Evolutionary conservation across 2,113 vertebrate species (phyloP).

Genomic region (Eidolon helvum): DNA sequence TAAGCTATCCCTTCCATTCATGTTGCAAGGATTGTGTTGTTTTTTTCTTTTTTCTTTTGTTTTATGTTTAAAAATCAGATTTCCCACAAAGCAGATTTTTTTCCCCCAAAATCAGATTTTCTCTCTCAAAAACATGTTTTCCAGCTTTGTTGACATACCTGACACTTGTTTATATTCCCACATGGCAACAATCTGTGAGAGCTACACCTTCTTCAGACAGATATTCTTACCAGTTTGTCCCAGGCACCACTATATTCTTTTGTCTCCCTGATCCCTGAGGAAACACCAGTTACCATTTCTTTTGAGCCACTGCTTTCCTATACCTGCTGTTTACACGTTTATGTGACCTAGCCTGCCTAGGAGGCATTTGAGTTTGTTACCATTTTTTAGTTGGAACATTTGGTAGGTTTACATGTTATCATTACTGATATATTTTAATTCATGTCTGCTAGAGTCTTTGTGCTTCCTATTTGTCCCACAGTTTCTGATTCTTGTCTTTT

Average conservation of each 20-base stretch:
- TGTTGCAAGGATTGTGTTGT: background rate
- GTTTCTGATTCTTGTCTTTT: background rate
- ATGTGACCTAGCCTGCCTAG: background rate
- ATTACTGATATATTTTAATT: background rate
- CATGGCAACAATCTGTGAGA: background rate
- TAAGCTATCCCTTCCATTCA: slow-evolving; percentile 31
- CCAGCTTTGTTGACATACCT: background rate
- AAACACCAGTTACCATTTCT: background rate
- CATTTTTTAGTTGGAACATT: background rate
- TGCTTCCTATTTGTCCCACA: background rate
- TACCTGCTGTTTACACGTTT: background rate
- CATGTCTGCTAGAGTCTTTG: background rate
- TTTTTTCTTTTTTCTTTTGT: background rate
- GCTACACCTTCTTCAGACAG: background rate
- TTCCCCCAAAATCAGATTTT: background rate
- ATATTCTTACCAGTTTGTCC: background rate
- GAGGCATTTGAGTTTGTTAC: background rate
- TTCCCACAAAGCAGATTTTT: too few relatives aligned
- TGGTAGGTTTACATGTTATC: background rate
- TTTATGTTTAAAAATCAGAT: background rate
- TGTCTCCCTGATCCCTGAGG: background rate
- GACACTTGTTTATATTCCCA: background rate
- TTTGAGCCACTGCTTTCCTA: background rate
- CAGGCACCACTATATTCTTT: background rate
- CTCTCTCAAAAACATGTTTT: background rate